Evolutionary conservation across 2,888 invertebrate genomes (phyloP).

Genomic region (Podotricha telesiphe): DNA sequence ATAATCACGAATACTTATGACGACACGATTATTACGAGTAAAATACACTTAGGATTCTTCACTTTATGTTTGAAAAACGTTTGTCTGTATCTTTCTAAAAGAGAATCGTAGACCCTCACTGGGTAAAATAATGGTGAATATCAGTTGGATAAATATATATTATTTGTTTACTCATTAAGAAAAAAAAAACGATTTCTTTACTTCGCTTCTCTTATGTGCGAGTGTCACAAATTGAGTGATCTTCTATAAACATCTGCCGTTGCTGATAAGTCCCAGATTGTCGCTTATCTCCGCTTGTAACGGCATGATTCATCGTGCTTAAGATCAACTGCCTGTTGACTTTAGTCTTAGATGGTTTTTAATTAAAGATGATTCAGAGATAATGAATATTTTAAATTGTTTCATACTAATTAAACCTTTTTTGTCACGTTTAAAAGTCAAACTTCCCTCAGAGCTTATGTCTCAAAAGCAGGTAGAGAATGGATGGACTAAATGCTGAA

Average conservation of each 20-base stretch:
- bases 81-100: too few species aligned
- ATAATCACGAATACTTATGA: too few species aligned
- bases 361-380: conserved; percentile 14
- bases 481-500: too few species aligned
- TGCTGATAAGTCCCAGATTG: conserved; percentile 62
- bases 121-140: too few species aligned
- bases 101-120: too few species aligned
- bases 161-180: too few species aligned
- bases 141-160: background rate
- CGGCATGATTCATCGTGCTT: conserved; percentile 46
- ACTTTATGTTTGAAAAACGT: too few species aligned
- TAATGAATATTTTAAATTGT: background rate
- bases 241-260: conserved; percentile 71
- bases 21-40: too few species aligned
- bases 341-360: background rate
- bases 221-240: conserved; percentile 50
- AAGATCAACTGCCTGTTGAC: conserved; percentile 39
- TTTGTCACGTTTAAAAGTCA: too few species aligned
- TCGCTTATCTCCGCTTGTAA: conserved; percentile 58
- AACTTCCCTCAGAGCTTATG: too few species aligned
- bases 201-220: background rate
- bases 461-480: too few species aligned
- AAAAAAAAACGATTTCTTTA: background rate
- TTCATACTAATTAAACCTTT: background rate
- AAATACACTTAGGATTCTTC: too few species aligned